Evolutionary conservation across 2,113 vertebrate species (phyloP).

Genomic region (Callaeas wilsoni): DNA sequence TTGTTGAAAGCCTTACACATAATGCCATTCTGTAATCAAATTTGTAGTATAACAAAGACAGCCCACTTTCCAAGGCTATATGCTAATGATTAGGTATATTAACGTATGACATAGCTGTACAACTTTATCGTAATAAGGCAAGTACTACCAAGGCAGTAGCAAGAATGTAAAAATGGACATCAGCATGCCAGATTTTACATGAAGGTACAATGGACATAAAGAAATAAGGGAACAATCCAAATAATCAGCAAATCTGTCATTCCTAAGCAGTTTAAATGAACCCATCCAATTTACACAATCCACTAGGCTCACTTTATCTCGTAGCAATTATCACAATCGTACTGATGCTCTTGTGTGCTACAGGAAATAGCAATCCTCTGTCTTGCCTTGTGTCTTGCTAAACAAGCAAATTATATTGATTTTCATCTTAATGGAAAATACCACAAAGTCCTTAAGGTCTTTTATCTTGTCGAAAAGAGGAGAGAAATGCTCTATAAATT

Average conservation of each 20-base stretch:
- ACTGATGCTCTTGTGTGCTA: neutral
- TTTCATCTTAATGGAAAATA: constrained; percentile 4
- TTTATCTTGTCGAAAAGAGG: neutral
- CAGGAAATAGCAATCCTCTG: neutral
- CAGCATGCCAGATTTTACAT: neutral
- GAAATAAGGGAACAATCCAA: neutral
- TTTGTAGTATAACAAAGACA: neutral
- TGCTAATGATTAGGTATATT: neutral
- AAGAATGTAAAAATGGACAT: neutral
- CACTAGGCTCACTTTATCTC: neutral
- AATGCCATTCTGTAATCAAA: neutral
- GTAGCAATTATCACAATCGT: neutral
- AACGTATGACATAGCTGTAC: neutral
- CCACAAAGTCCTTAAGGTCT: neutral
- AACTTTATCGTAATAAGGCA: neutral
- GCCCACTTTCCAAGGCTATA: neutral
- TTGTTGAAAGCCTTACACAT: neutral
- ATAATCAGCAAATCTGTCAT: neutral
- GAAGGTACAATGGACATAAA: neutral
- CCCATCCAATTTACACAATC: neutral
- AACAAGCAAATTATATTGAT: constrained; percentile 12
- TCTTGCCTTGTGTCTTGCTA: neutral
- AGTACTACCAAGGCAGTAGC: neutral
- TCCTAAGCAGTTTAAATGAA: neutral
- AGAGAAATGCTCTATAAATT: neutral